Evolutionary conservation across 2,888 invertebrate species (phyloP).

Genomic region (Agrochola macilenta): DNA sequence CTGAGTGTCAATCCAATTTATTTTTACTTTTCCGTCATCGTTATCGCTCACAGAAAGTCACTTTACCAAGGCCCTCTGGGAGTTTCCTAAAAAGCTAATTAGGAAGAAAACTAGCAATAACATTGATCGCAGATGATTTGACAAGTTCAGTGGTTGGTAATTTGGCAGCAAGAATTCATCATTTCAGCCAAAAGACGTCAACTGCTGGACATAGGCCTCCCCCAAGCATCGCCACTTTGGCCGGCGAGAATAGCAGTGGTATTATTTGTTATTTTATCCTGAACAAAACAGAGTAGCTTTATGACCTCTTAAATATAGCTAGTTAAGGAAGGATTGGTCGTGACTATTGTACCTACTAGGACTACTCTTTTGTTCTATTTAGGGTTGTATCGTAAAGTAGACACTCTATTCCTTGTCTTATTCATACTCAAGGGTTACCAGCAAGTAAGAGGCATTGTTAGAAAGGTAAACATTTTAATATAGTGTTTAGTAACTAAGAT

Average conservation of each 20-base stretch:
- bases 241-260: background rate
- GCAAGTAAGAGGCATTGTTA: conserved; percentile 9
- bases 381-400: too few relatives aligned
- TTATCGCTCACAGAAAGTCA: background rate
- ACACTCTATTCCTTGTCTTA: background rate
- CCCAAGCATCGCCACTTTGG: too few relatives aligned
- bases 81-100: background rate
- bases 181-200: too few relatives aligned
- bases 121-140: background rate
- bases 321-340: too few relatives aligned
- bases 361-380: too few relatives aligned
- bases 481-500: conserved; percentile 23
- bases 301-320: too few relatives aligned
- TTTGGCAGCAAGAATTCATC: background rate
- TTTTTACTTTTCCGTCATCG: background rate
- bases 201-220: too few relatives aligned
- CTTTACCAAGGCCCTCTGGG: background rate
- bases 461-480: conserved; percentile 34
- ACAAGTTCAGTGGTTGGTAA: background rate
- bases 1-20: too few relatives aligned
- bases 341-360: too few relatives aligned
- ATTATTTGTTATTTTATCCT: background rate
- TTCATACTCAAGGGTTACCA: conserved; percentile 28
- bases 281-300: background rate
- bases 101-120: background rate